These are phyloP conservation scores for Drosophila tropicalis DNA, from an alignment of 1,140 invertebrate species.

Conservation along the genomic window DNA sequence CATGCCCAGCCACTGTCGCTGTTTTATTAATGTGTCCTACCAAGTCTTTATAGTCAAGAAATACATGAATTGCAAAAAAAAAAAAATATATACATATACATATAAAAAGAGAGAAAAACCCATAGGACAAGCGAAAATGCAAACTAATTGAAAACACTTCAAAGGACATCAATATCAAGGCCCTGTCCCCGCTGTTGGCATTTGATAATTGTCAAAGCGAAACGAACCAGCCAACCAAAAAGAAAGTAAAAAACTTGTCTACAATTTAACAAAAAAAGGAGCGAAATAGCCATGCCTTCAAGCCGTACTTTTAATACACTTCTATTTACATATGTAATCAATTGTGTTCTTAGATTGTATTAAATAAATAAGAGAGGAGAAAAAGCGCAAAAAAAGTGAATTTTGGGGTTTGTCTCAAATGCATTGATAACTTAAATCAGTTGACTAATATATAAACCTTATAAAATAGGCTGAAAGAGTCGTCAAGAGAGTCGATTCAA, in stretches of 20 bases:
- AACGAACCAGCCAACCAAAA: constrained; percentile 30
- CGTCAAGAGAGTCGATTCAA: too few relatives aligned
- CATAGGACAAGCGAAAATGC: constrained; percentile 49
- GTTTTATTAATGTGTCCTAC: constrained; percentile 57
- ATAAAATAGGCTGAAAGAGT: too few relatives aligned
- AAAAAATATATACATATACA: not conserved
- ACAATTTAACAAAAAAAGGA: constrained; percentile 24
- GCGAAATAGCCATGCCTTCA: not conserved
- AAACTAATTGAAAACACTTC: constrained; percentile 73
- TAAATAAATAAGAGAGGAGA: too few relatives aligned
- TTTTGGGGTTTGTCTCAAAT: too few relatives aligned
- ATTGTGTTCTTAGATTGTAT: too few relatives aligned
- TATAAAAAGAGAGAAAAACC: not conserved
- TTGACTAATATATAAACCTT: too few relatives aligned
- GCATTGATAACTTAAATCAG: too few relatives aligned
- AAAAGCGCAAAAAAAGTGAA: too few relatives aligned
- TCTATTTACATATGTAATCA: too few relatives aligned
- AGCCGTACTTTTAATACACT: not conserved
- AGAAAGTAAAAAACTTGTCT: constrained; percentile 40
- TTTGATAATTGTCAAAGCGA: constrained; percentile 53
- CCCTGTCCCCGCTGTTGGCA: constrained; percentile 32
- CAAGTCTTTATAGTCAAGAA: constrained; percentile 8
- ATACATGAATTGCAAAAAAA: constrained; percentile 14
- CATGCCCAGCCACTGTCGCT: constrained; percentile 32
- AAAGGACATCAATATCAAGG: constrained; percentile 60